A percentile compares a stretch with the other conserved stretches of the same genome.
These are phyloP conservation scores for Atherinosoma microstoma DNA, from an alignment of 2,797 vertebrate genomes.

Conservation along the genomic window DNA sequence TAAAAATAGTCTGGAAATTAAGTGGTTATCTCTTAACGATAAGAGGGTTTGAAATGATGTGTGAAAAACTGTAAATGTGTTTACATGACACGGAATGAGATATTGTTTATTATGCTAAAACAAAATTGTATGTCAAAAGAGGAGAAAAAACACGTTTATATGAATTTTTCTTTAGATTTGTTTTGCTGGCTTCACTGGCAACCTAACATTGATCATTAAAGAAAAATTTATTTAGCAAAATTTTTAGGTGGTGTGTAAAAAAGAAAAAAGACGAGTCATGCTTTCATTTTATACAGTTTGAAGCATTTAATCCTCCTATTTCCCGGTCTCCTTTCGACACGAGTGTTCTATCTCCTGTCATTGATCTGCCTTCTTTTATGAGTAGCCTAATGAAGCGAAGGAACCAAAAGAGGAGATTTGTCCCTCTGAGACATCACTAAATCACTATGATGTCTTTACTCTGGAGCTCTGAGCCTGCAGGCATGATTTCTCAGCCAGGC, in stretches of 20 bases:
- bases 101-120: background rate
- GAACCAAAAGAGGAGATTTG: conserved; percentile 62
- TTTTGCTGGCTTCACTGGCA: conserved; percentile 7
- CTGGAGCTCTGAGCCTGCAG: conserved; percentile 43
- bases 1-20: background rate
- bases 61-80: background rate
- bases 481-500: conserved; percentile 56
- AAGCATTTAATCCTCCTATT: conserved; percentile 49
- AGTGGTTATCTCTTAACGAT: background rate
- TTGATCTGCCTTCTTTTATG: conserved; percentile 74
- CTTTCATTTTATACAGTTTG: conserved; percentile 57
- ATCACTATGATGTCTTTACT: conserved; percentile 75
- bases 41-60: background rate
- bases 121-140: background rate
- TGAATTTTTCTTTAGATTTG: background rate
- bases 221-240: conserved; percentile 24
- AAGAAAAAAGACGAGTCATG: conserved; percentile 29
- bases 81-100: background rate
- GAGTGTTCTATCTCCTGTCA: conserved; percentile 54
- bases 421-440: conserved; percentile 65
- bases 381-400: conserved; percentile 72
- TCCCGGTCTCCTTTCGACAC: conserved; percentile 33
- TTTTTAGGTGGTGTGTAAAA: conserved; percentile 40
- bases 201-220: background rate
- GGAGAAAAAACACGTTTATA: background rate